Percentiles rank a stretch among this genome's conserved stretches.
phyloP scores from a whole-genome alignment of 2,797 vertebrate genomes.

The Amphiprion clarkii region DNA sequence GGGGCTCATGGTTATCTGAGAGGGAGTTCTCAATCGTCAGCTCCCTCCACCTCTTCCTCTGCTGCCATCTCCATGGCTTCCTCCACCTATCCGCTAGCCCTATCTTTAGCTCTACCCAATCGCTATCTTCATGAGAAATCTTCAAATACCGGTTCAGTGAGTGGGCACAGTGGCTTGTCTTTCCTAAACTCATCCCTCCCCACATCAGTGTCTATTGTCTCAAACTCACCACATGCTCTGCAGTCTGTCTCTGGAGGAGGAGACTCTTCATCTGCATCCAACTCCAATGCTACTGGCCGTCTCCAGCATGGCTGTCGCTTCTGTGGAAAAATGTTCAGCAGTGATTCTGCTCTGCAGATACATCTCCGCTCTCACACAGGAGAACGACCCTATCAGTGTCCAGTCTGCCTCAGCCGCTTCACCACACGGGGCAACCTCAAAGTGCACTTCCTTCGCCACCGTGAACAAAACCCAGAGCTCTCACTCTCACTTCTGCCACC shows the following conservation, averaged over 20 bases:
- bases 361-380: constrained; percentile 94
- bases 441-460: constrained; percentile 93
- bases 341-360: constrained; percentile 93
- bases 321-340: constrained; percentile 92
- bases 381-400: constrained; percentile 93
- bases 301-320: constrained; percentile 90
- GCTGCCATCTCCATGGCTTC: constrained; percentile 70
- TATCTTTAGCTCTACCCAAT: constrained; percentile 81
- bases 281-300: constrained; percentile 60
- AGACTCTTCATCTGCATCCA: constrained; percentile 62
- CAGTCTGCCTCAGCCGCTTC: constrained; percentile 93
- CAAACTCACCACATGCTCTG: constrained; percentile 73
- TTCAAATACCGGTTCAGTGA: constrained; percentile 74
- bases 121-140: constrained; percentile 85
- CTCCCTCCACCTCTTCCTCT: constrained; percentile 72
- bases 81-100: constrained; percentile 77
- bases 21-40: constrained; percentile 69
- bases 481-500: constrained; percentile 93
- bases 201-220: constrained; percentile 64
- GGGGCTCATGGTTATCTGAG: constrained; percentile 73
- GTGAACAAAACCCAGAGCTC: constrained; percentile 93
- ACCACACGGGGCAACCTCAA: constrained; percentile 94
- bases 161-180: constrained; percentile 71
- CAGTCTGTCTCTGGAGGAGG: constrained; percentile 60
- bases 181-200: constrained; percentile 76